Evolutionary conservation across 2,113 vertebrate species (phyloP), one percentile per base, ranked within the genome.

Genomic region (Orcinus orca): DNA sequence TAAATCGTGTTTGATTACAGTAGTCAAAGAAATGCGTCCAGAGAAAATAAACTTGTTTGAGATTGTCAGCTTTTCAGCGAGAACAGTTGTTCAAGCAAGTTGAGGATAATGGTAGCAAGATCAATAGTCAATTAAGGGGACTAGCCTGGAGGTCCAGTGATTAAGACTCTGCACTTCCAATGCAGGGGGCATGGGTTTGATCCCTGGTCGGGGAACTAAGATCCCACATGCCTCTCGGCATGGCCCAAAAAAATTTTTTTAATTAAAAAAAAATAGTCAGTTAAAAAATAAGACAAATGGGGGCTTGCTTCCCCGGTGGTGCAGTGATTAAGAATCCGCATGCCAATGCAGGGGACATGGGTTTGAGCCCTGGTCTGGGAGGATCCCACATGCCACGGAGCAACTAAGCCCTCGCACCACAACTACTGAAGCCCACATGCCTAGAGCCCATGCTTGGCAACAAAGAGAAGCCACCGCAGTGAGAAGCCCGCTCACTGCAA

Each of bases 1-100:
- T 76, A 47, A 94, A 71, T n/a, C n/a, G 8, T 73, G 23, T 80
- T 90, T 95, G 62, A 79, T 79, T 95, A 88, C 6, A 93, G 13
- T 23, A 84, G 92, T 92, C 83, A 70, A 93, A 77, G 62, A 87
- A 95, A 87, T 10, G 18, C 36, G 21, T 83, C 83, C 29, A 65
- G 23, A 92, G 33, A 93, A 97, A 79, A 93, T 79, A 74, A 96
- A 86, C 26, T 53, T 68, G n/a, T 90, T 86, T 79, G 65, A 92
- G 50, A 73, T 71, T 60, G 65, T 83, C 82, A 68, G 47, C 38
- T 50, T 88, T 94, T 86, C 15, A 1, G 31, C 70, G 62, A 95
- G 62, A 96, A 92, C 33, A 67, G 53, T 67, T 65, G 3, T 55
- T 82, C 41, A 70, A 92, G 25, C 65, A 89, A 92, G 53, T 41